phyloP scores from a whole-genome alignment of 64 coral and sea anemone species.

The Hydrozoanthus tunicans region DNA sequence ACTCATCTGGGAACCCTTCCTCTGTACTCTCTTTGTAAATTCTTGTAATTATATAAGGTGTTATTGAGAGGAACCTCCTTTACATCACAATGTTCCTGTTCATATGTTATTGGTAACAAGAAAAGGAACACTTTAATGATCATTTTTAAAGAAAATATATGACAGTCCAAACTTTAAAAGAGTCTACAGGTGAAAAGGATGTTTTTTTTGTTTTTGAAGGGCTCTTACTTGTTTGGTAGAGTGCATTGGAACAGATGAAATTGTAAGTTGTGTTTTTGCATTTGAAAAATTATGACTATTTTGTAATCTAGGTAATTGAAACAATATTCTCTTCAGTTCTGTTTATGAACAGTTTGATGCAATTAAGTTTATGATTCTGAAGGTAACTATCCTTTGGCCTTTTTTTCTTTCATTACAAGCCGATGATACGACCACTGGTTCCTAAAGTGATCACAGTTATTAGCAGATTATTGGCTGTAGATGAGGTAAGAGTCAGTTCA shows the following conservation, averaged over 20 bases:
- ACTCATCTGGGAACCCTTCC: too few relatives aligned
- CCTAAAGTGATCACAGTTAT: conserved; percentile 88
- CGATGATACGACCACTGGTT: conserved; percentile 83
- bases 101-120: too few relatives aligned
- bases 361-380: neutral
- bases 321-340: neutral
- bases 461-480: conserved; percentile 55
- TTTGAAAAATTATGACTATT: neutral
- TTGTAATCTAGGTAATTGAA: neutral
- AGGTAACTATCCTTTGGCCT: too few relatives aligned
- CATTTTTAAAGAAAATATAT: too few relatives aligned
- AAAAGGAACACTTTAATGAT: too few relatives aligned
- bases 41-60: too few relatives aligned
- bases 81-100: too few relatives aligned
- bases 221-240: conserved; percentile 75
- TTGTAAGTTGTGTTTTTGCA: conserved; percentile 47
- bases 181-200: neutral
- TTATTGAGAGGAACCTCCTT: too few relatives aligned
- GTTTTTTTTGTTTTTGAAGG: conserved; percentile 17
- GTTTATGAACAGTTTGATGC: neutral
- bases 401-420: conserved; percentile 37
- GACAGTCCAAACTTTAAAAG: too few relatives aligned
- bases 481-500: conserved; percentile 64
- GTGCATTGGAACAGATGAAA: conserved; percentile 82
- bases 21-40: too few relatives aligned